Base-by-base conservation (phyloP, 2,113 vertebrate species). In the Myrmecophaga tridactyla region DNA sequence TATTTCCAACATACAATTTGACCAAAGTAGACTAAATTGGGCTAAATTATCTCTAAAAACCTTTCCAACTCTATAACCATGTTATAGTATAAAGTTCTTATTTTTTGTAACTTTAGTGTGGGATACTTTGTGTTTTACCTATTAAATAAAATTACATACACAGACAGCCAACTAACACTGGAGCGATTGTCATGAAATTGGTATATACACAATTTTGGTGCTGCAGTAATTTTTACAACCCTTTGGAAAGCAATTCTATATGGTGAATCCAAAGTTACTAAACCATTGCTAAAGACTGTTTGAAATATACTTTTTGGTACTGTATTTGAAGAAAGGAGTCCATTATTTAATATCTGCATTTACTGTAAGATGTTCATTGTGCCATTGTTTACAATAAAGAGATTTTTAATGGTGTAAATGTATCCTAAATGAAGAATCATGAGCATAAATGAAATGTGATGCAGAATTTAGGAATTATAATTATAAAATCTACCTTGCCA, bases 351-450 rank as follows among this genome's bases (percentile, higher is more conserved):
- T 78, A 5, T 78, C 2, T 31, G 2, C 36, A 41, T 43, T 81
- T 85, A 21, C 31, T 88, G 36, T 94, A 95, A 84, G 36, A 90
- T 94, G 39, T 96, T 84, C 76, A 77, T 41, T 70, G 29, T 80
- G 63, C 70, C 23, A 65, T 89, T 93, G 48, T 86, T 94, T 93
- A 94, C 18, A 77, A 51, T 34, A 85, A 69, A 75, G 18, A 4
- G 48, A 85, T n/a, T 75, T 63, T n/a, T 1, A 83, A 89, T 89
- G 12, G 48, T 46, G n/a, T 63, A 56, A 69, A 56, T 78, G 8
- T 17, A 20, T 86, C 21, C 31, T 89, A 90, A 67, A 62, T 53
- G 1, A 31, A 89, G 0, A 92, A 67, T 41, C n/a, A 70, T 43
- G 63, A 90, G 72, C 5, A 46, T 81, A 67, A 73, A 69, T 46